Evolutionary conservation across 2,888 invertebrate species (phyloP).

Genomic region (Polydrusus pterygomalis): DNA sequence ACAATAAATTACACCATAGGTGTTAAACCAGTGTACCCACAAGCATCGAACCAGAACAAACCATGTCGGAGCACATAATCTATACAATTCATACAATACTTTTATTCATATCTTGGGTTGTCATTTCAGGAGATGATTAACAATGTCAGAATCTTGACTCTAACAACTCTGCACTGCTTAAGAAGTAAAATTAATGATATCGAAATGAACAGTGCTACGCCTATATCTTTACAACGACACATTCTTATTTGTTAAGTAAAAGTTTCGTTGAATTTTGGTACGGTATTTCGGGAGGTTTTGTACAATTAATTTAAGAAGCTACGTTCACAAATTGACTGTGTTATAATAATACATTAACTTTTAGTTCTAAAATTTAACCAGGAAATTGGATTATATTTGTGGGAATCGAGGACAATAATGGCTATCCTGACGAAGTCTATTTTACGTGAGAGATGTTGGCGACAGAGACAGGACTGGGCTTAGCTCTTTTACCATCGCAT

Average conservation of each 20-base stretch:
- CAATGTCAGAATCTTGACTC: constrained; percentile 28
- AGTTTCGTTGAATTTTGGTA: constrained; percentile 25
- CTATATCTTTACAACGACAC: constrained; percentile 56
- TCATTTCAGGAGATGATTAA: constrained; percentile 51
- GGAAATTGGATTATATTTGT: no score
- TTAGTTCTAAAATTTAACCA: no score
- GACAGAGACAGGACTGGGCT: no score
- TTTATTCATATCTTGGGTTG: constrained; percentile 49
- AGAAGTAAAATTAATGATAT: constrained; percentile 58
- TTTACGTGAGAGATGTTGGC: no score
- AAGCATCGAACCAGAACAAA: constrained; percentile 45
- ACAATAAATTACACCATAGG: constrained; percentile 42
- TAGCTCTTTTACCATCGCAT: no score
- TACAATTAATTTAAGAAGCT: neutral
- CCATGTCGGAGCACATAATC: constrained; percentile 49
- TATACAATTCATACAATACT: constrained; percentile 48
- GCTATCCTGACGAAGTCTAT: no score
- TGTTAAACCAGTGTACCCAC: constrained; percentile 42
- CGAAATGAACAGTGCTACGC: constrained; percentile 55
- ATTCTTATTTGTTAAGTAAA: constrained; percentile 56
- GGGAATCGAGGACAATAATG: no score
- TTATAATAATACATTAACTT: no score
- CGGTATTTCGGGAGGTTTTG: constrained; percentile 10
- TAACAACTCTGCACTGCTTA: constrained; percentile 40
- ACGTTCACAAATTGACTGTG: neutral